Base-by-base conservation (phyloP, 2,797 vertebrate species). In the Anguilla megastoma region DNA sequence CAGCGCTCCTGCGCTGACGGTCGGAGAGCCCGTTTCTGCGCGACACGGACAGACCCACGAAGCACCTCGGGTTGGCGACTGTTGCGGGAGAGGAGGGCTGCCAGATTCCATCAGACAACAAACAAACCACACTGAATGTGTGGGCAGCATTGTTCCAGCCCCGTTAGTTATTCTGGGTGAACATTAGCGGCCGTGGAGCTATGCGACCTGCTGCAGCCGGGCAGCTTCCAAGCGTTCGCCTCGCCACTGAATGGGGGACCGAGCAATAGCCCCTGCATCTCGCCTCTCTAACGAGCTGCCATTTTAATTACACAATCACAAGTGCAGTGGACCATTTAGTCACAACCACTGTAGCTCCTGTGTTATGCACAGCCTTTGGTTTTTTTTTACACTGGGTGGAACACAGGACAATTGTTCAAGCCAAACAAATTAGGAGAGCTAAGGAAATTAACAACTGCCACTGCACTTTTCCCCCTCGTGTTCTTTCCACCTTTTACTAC, bases 261-360 rank as follows among this genome's bases (percentile, higher is more conserved):
- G 52, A 45, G 66, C 87, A 54, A 41, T 21, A 66, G 84, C n/a
- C 69, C 54, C 16, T 16, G 36, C 50, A n/a, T 33, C 71, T 27
- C n/a, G 14, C 85, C 88, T 86, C 86, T 90, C 18, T 93, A 93
- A 92, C 52, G 74, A 92, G 91, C 92, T 91, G 91, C 89, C 90
- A 90, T 90, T 91, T 91, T 92, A 92, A 93, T 92, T 90, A 90
- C 90, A 90, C 91, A 89, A 89, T 85, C 91, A 87, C 85, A 91
- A 88, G 90, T 89, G 90, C 89, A 92, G 85, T 83, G 80, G 87
- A 91, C 89, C 91, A 91, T 91, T 90, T 84, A 90, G 90, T 69
- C 84, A 85, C 4, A 66, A 71, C 86, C 87, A 83, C 54, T 52
- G 63, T 69, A 76, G 79, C 63, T 52, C 85, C 60, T 27, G 80